These are phyloP conservation scores for Lycopodina hypogea DNA, from an alignment of 37 sponge, comb jelly and placozoan species.

Conservation along the genomic window DNA sequence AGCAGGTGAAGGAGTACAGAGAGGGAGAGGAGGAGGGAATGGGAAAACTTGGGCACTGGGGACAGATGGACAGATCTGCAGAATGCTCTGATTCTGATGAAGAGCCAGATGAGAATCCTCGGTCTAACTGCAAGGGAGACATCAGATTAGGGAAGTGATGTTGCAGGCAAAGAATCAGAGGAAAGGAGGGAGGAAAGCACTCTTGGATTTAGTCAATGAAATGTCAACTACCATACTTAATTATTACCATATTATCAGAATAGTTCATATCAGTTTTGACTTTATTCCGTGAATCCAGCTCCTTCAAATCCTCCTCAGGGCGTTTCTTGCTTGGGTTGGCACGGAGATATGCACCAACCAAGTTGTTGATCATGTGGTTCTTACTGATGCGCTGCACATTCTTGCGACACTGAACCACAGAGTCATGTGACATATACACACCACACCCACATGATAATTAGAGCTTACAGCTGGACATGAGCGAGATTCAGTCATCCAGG, in stretches of 20 bases:
- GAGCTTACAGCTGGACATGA: constrained; percentile 78
- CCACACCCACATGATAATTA: not conserved
- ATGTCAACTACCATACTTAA: too few species aligned
- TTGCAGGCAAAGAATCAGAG: too few species aligned
- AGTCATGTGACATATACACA: not conserved
- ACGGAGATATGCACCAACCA: constrained; percentile 76
- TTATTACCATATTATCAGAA: not conserved
- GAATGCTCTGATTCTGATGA: too few species aligned
- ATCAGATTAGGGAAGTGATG: too few species aligned
- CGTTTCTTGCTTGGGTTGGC: constrained; percentile 84
- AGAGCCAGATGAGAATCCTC: too few species aligned
- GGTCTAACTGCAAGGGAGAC: too few species aligned
- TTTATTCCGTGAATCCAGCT: constrained; percentile 82
- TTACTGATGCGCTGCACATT: constrained; percentile 72
- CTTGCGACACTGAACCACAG: constrained; percentile 62
- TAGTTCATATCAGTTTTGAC: constrained; percentile 82
- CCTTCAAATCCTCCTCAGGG: constrained; percentile 74
- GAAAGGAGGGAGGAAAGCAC: too few species aligned
- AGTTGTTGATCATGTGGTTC: constrained; percentile 90
- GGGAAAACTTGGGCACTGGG: constrained; percentile 72
- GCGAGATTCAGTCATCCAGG: constrained; percentile 84
- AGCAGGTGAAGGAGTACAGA: constrained; percentile 62
- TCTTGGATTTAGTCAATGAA: too few species aligned
- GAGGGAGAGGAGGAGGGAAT: constrained; percentile 16
- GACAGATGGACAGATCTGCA: constrained; percentile 60